These are phyloP conservation scores for Ditylenchus weischeri DNA, from an alignment of 2,888 invertebrate species.

Conservation along the genomic window DNA sequence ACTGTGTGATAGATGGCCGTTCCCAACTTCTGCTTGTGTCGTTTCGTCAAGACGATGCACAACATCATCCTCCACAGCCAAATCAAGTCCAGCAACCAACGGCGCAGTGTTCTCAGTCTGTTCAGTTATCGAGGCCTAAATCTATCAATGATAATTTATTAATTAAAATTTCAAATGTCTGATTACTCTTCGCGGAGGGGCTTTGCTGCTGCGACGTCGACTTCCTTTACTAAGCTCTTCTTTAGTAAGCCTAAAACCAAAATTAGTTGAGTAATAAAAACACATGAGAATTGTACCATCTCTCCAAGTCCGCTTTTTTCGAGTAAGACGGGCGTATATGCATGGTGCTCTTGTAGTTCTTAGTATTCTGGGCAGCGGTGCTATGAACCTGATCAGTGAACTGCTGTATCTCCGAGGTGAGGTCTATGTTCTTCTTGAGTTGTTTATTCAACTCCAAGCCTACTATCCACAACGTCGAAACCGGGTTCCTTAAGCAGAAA, in stretches of 20 bases:
- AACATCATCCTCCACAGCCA: too few species aligned
- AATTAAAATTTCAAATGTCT: too few species aligned
- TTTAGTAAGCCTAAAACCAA: constrained; percentile 21
- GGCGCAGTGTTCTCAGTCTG: too few species aligned
- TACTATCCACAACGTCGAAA: constrained; percentile 88
- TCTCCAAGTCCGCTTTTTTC: constrained; percentile 35
- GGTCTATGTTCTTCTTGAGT: constrained; percentile 75
- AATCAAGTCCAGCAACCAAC: too few species aligned
- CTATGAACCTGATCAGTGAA: constrained; percentile 71
- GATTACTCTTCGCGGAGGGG: neutral
- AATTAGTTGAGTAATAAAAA: neutral
- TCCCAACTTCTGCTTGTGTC: neutral
- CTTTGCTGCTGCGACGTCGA: neutral
- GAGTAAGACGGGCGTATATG: constrained; percentile 42
- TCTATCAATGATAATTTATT: too few species aligned
- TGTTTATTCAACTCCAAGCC: constrained; percentile 88
- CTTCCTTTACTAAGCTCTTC: constrained; percentile 24
- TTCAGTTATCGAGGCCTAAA: too few species aligned
- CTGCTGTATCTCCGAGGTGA: constrained; percentile 84
- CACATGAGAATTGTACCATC: constrained; percentile 28
- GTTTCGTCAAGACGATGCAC: too few species aligned
- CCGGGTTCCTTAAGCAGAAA: constrained; percentile 61
- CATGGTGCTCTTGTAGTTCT: constrained; percentile 44
- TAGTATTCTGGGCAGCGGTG: constrained; percentile 19
- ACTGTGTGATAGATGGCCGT: constrained; percentile 2